Base-by-base conservation (phyloP, 2,888 invertebrate species). In the Brachyptera putata region DNA sequence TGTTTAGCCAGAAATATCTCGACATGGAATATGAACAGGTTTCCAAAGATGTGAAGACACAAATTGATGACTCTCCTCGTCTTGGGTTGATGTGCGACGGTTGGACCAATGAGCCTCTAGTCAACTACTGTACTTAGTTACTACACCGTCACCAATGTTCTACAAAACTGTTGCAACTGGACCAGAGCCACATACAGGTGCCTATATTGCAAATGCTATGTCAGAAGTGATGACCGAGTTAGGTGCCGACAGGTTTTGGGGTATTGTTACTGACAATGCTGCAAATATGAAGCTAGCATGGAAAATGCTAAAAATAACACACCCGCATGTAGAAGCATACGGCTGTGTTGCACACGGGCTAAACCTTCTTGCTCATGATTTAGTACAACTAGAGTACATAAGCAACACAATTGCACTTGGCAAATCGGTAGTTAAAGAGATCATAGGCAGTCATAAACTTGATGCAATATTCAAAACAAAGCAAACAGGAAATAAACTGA, bases 321-420 rank as follows among this genome's bases (percentile, higher is more conserved):
- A 30, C 9, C 22, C 34, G 3, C 34, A 53, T 21, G 2, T 46
- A 21, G 18, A 49, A 11, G 36, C 58, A 13, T 36, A 26, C n/a
- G 50, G 58, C 3, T 58, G 58, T 37, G 50, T 53, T 11, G 37
- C 58, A n/a, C 58, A 58, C 14, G 39, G 58, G 9, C 25, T 49
- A 18, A 49, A 49, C 18, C 26, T 58, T 25, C 41, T 49, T 25
- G 43, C 46, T 34, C 11, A 49, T 9, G 37, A 58, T 18, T 3
- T 58, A 1, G 16, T 22, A 9, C 18, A 30, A 2, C 16, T 39
- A 16, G 36, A 34, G 5, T 16, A 34, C 1, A 13, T 53, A 1
- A 16, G 16, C 14, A 53, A 36, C n/a, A 34, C 24, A 2, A 13
- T 53, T 21, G 13, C 16, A 30, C 16, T 18, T 53, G 30, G 53